Evolutionary conservation across 53 echinoderm and acorn worm species (phyloP), one percentile per base, ranked within the genome.

Genomic region (Temnopleurus reevesii): DNA sequence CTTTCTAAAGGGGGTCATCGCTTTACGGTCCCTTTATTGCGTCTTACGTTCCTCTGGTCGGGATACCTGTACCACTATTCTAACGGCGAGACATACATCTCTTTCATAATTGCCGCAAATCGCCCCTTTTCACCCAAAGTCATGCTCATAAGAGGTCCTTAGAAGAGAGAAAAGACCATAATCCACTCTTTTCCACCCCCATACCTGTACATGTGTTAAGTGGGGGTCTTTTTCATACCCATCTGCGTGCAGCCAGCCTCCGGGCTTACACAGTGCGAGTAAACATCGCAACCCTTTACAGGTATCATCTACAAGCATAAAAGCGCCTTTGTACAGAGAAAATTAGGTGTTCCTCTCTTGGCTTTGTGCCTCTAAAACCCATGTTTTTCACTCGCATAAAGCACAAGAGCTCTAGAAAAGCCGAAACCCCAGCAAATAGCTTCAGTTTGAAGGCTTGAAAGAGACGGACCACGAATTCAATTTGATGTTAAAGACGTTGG

Each of bases 401-500:
- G 35, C 54, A 56, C 83, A 54, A 83, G 34, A 83, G 83, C 24
- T 83, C 18, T 1, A 38, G 5, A 55, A 51, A 86, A 86, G 35
- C 24, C 41, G 61, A 83, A 56, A 60, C 59, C 86, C 46, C 61
- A 46, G 86, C 59, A 60, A 59, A 86, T 27, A 66, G 71, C 65
- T 19, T 49, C 35, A 28, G 38, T 64, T 87, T 27, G 71, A 45
- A 49, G 21, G 49, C 46, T 10, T 64, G 64, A 45, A 47, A 66
- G 34, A 46, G 71, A 66, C 27, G 31, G 45, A 31, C 44, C 17
- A 43, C 61, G 59, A 65, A 87, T 66, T 66, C 36, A 87, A 66
- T 66, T 46, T 33, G 71, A 87, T 27, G 88, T 87, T 87, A 87
- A 87, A 87, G 88, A 87, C 88, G 88, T 87, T 87, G 34, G 88